phyloP scores from a whole-genome alignment of 2,797 vertebrate genomes.

The Centropyge bicolor region DNA sequence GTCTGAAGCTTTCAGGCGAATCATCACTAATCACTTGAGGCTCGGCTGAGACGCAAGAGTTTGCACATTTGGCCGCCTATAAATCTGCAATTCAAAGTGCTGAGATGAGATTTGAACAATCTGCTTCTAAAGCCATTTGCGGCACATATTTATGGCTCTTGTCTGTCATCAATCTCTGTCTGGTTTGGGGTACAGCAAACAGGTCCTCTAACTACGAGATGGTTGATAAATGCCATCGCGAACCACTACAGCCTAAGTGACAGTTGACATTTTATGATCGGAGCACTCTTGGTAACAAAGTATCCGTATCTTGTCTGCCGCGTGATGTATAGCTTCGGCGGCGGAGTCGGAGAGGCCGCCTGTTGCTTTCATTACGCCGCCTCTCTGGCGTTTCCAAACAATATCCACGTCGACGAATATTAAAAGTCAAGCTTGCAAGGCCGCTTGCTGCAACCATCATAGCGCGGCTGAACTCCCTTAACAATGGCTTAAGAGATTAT shows the following conservation, averaged over 20 bases:
- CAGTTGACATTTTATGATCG: slow-evolving; percentile 68
- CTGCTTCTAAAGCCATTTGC: slow-evolving; percentile 22
- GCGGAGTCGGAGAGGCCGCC: slow-evolving; percentile 4
- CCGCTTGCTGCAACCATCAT: slow-evolving; percentile 11
- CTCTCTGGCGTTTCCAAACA: neutral
- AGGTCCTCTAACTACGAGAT: slow-evolving; percentile 21
- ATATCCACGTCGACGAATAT: slow-evolving; percentile 37
- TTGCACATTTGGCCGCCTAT: slow-evolving; percentile 10
- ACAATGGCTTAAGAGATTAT: slow-evolving; percentile 25
- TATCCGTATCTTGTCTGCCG: slow-evolving; percentile 40
- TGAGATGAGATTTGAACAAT: slow-evolving; percentile 25
- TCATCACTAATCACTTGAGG: slow-evolving; percentile 1
- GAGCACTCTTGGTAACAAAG: slow-evolving; percentile 49
- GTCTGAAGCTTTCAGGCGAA: neutral
- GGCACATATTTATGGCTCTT: slow-evolving; percentile 21
- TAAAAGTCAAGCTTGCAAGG: slow-evolving; percentile 35
- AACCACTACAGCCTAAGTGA: slow-evolving; percentile 57
- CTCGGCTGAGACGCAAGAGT: neutral
- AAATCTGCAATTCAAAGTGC: slow-evolving; percentile 28
- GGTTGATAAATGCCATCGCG: slow-evolving; percentile 62
- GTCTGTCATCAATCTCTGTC: slow-evolving; percentile 33
- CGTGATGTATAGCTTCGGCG: slow-evolving; percentile 51
- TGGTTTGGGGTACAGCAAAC: slow-evolving; percentile 18
- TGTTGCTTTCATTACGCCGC: slow-evolving; percentile 40
- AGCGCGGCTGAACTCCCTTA: slow-evolving; percentile 3